phyloP scores from a whole-genome alignment of 2,113 vertebrate genomes.

The Propithecus coquereli region DNA sequence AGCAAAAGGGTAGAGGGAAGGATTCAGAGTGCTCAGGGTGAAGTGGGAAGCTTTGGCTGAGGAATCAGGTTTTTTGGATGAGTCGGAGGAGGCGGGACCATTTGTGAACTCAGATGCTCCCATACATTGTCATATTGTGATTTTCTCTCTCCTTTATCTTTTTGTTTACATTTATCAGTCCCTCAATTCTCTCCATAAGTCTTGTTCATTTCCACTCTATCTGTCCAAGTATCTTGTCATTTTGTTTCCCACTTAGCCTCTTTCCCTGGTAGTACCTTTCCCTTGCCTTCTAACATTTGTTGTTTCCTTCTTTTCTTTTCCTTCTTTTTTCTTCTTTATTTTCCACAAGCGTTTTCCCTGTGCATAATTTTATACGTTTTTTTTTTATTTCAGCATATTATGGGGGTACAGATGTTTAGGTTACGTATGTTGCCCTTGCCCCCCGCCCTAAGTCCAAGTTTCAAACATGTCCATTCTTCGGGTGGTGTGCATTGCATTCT shows the following conservation, averaged over 20 bases:
- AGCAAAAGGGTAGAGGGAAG: background rate
- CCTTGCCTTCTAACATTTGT: background rate
- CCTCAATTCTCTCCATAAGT: background rate
- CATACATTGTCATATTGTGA: background rate
- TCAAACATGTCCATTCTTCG: no score
- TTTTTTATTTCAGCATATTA: no score
- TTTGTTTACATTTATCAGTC: background rate
- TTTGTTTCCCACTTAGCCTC: background rate
- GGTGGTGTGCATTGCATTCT: no score
- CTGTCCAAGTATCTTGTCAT: background rate
- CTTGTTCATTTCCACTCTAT: background rate
- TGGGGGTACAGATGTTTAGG: no score
- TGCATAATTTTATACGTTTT: background rate
- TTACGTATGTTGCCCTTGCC: no score
- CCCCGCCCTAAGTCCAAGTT: no score
- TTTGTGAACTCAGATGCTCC: background rate
- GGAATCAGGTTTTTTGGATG: background rate
- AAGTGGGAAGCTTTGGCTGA: background rate
- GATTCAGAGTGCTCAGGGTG: background rate
- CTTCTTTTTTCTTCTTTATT: background rate
- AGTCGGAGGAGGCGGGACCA: background rate
- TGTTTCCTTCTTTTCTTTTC: background rate
- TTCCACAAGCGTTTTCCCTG: background rate
- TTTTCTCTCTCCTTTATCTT: background rate
- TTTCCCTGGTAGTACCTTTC: background rate